Percentiles rank a stretch among this genome's conserved stretches.
phyloP scores from a whole-genome alignment of 2,797 vertebrate species.

The Chelonia mydas region DNA sequence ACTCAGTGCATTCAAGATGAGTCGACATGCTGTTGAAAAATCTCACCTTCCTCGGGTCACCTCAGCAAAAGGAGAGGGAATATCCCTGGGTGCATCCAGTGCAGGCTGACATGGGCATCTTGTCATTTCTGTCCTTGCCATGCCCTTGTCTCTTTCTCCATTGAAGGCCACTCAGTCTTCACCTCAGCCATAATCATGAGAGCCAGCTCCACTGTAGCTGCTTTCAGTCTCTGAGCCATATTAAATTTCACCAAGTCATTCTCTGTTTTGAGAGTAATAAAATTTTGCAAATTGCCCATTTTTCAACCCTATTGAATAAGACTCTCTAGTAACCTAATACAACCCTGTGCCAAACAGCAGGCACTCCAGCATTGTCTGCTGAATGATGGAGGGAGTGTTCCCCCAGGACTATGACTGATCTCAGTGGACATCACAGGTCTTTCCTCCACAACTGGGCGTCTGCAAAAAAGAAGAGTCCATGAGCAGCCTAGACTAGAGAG shows the following conservation, averaged over 20 bases:
- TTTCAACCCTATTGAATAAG: constrained; percentile 20
- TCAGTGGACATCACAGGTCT: neutral
- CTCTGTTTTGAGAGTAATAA: neutral
- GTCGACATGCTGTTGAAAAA: neutral
- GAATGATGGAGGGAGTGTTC: neutral
- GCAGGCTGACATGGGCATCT: neutral
- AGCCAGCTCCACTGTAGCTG: neutral
- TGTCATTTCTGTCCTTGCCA: rapidly evolving
- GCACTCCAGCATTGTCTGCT: neutral
- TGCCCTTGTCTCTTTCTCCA: neutral
- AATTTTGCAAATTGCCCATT: constrained; percentile 26
- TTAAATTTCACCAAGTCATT: constrained; percentile 30
- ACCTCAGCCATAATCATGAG: neutral
- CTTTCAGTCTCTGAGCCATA: neutral
- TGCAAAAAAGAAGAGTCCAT: neutral
- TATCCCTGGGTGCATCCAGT: neutral
- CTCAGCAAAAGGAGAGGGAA: neutral
- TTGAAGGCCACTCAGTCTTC: neutral
- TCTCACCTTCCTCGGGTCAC: neutral
- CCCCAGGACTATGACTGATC: neutral
- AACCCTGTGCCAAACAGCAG: neutral
- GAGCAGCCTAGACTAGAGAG: neutral
- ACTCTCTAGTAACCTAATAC: neutral
- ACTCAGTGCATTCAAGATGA: neutral
- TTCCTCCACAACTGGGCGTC: neutral